Base-by-base conservation (phyloP, 2,797 vertebrate genomes). In the Thripadectes ignobilis region DNA sequence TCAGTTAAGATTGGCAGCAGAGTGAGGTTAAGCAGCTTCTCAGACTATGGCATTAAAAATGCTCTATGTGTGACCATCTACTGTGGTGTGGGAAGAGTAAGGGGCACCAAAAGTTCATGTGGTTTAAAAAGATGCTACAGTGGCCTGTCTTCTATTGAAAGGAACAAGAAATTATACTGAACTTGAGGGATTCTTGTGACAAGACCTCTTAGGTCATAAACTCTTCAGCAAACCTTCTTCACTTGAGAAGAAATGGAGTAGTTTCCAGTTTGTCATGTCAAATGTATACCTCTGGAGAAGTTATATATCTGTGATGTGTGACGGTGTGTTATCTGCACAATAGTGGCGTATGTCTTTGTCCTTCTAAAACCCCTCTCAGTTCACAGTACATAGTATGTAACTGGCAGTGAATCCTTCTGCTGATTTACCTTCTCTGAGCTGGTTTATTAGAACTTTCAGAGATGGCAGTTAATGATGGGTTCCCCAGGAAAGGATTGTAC, bases 231-330 rank as follows among this genome's bases (percentile, higher is more conserved):
- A 66, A 11, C 18, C 69, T 48, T 85, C 18, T 74, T 67, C 26
- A 19, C 6, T 36, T 29, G 9, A 61, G 65, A 17, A 85, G 20
- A 84, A 93, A 48, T 19, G 7, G 22, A 46, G 4, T 52, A 52
- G 14, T 46, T 77, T 71, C 36, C 11, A 26, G 3, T 61, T 86
- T 67, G 48, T 66, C 9, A 41, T 76, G 46, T 71, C 30, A 83
- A 71, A 51, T 6, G 0, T 15, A 3, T 16, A 16, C 7, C 12
- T 61, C 22, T 81, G 36, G n/a, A 51, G 52, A 88, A 79, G 39
- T 29, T 52, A 29, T 0, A 0, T 29, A 12, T 58, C 29, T 72
- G 22, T 65, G 41, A 38, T 61, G 19, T 14, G 8, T 8, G 48
- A 73, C 21, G 22, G 4, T 49, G 6, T 22, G 38, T 63, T 77